Evolutionary conservation across 1,140 invertebrate species (phyloP), one percentile per base, ranked within the genome.

Genomic region (Euwallacea similis): DNA sequence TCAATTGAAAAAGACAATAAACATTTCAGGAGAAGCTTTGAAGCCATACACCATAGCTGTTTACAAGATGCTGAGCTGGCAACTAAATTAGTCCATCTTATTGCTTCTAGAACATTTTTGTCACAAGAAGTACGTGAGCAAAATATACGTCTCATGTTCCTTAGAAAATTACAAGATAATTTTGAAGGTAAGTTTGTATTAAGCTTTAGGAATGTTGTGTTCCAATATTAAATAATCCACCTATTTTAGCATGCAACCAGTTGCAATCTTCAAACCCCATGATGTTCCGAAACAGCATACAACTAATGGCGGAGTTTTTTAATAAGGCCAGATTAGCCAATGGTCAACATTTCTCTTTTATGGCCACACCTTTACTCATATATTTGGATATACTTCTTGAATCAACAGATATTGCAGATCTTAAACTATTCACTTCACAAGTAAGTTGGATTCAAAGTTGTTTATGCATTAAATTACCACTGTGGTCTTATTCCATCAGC

Each of bases 371-470:
- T 8, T 62, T 78, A 63, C 41, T 75, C 21, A 21, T 59, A 9
- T 77, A 73, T 66, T 72, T 78, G 13, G 73, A 76, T 15, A 72
- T 77, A 73, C 59, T 78, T 21, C 70, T 78, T 13, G 74, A 77
- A 44, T 66, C 72, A n/a, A 59, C 43, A 43, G 21, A 67, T 41
- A 8, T 62, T 60, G 33, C 44, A 10, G 77, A 77, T 73, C 55
- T 78, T 7, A 67, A 74, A 66, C 62, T 77, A 58, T 74, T 77
- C 68, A 63, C 75, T 46, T 68, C 53, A 53, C 76, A 78, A 68
- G 77, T 78, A 72, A n/a, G 9, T 11, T 41, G n/a, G 42, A 47
- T 61, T 42, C 58, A 21, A 33, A 33, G 13, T 65, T 63, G 15
- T 41, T 64, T 41, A 44, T 6, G 6, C 13, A 50, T 50, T 13